Percentiles rank a stretch among this genome's conserved stretches.
phyloP scores from a whole-genome alignment of 2,888 invertebrate genomes.

The Rotaria sp. region DNA sequence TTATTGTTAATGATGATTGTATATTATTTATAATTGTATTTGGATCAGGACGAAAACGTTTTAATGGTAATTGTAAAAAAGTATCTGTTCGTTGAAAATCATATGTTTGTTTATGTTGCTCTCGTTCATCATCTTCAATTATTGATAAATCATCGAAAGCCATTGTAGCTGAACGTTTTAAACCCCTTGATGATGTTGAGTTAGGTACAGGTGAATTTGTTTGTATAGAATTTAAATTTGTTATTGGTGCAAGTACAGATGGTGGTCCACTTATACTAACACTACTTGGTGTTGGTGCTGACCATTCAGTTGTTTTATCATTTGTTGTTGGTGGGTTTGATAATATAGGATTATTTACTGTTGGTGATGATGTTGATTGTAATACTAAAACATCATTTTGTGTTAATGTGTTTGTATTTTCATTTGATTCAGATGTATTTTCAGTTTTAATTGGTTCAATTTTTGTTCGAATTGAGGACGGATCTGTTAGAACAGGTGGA shows the following conservation, averaged over 20 bases:
- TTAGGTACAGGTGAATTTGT: not conserved
- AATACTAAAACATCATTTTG: not conserved
- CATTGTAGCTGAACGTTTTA: not conserved
- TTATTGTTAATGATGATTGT: not conserved
- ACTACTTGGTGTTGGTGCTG: not conserved
- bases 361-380: not conserved
- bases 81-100: constrained; percentile 23
- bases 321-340: not conserved
- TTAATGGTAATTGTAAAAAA: constrained; percentile 15
- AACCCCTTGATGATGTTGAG: not conserved
- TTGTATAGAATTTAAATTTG: not conserved
- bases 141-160: not conserved
- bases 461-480: constrained; percentile 5
- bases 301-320: not conserved
- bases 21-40: not conserved
- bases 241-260: not conserved
- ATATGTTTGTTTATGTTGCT: constrained; percentile 12
- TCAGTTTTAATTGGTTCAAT: not conserved
- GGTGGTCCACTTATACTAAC: not conserved
- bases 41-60: not conserved
- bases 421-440: not conserved
- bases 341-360: not conserved
- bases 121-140: not conserved
- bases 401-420: not conserved
- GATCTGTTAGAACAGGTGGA: not conserved